Conservation (phyloP, 2,113 vertebrate genomes). For the Lethenteron camtschaticum region DNA sequence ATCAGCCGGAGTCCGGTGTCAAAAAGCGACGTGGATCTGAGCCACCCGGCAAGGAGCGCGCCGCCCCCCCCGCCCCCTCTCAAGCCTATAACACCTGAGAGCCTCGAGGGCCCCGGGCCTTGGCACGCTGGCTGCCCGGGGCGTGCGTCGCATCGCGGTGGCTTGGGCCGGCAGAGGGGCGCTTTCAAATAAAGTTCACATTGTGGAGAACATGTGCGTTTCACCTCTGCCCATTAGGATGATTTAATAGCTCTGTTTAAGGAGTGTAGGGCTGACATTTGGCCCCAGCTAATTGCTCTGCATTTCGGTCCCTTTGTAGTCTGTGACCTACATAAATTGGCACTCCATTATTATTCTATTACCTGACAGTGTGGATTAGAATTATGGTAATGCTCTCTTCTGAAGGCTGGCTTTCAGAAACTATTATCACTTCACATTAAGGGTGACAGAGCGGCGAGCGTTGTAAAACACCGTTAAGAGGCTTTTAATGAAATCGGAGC, state of each 20-base stretch:
- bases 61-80: too few species aligned
- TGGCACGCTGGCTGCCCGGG: too few species aligned
- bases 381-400: constrained; percentile 6
- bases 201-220: background rate
- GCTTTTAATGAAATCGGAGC: constrained; percentile 5
- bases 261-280: constrained; percentile 1
- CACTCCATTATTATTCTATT: constrained; percentile 6
- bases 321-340: constrained; percentile 6
- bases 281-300: constrained; percentile 2
- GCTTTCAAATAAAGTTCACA: constrained; percentile 5
- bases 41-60: too few species aligned
- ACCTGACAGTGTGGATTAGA: constrained; percentile 6
- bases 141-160: too few species aligned
- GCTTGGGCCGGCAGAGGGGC: too few species aligned
- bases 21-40: too few species aligned
- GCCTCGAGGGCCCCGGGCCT: too few species aligned
- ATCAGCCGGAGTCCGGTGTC: too few species aligned
- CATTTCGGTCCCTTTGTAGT: constrained; percentile 2
- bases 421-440: constrained; percentile 6
- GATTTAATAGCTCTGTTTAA: constrained; percentile 1
- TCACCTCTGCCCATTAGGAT: background rate
- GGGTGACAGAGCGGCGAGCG: background rate
- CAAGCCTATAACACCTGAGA: too few species aligned
- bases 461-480: constrained; percentile 6
- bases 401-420: constrained; percentile 6